A percentile compares a stretch with the other conserved stretches of the same genome.
These are phyloP conservation scores for Megaleporinus macrocephalus DNA, from an alignment of 2,113 vertebrate genomes.

Conservation along the genomic window DNA sequence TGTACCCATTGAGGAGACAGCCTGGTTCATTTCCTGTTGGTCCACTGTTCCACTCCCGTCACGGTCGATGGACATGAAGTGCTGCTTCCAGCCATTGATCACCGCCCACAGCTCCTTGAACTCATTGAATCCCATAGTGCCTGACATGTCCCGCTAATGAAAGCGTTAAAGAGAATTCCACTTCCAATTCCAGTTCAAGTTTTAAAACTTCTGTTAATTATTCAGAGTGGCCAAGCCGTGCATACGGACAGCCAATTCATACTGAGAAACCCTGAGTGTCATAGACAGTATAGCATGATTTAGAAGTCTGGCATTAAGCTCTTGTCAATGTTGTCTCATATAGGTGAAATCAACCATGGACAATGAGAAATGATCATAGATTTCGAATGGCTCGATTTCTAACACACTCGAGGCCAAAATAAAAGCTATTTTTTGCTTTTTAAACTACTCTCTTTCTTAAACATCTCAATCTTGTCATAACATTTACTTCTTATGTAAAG, in stretches of 20 bases:
- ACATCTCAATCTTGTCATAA: too few species aligned
- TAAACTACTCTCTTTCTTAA: too few species aligned
- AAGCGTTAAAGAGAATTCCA: conserved; percentile 73
- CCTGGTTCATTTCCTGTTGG: conserved; percentile 87
- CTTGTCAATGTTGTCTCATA: too few species aligned
- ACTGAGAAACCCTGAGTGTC: background rate
- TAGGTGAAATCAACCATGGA: too few species aligned
- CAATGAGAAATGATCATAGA: too few species aligned
- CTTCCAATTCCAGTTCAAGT: background rate
- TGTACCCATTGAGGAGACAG: conserved; percentile 85
- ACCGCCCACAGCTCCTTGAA: conserved; percentile 91
- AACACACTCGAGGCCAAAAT: too few species aligned
- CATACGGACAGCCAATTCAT: too few species aligned
- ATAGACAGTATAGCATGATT: too few species aligned
- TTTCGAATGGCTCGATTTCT: too few species aligned
- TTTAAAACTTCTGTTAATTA: background rate
- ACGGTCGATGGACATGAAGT: conserved; percentile 85
- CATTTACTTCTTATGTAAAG: too few species aligned
- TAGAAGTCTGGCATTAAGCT: too few species aligned
- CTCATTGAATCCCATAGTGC: conserved; percentile 90
- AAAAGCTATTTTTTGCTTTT: too few species aligned
- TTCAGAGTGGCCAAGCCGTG: background rate
- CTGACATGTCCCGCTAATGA: conserved; percentile 83
- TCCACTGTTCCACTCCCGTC: conserved; percentile 90
- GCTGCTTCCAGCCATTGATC: conserved; percentile 88